These are phyloP conservation scores for Sander lucioperca DNA, from an alignment of 2,113 vertebrate species.

Conservation along the genomic window DNA sequence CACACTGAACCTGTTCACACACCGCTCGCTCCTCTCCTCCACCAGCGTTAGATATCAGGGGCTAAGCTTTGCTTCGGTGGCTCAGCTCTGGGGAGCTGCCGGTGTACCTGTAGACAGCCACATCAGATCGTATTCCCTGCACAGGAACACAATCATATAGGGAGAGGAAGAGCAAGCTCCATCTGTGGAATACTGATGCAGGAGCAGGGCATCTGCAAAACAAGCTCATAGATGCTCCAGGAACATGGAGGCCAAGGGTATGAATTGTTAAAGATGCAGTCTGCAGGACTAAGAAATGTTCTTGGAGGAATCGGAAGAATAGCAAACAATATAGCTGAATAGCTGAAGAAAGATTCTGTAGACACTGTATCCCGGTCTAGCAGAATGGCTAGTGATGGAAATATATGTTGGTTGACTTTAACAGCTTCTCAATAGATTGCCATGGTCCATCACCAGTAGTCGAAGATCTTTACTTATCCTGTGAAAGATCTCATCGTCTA, in stretches of 20 bases:
- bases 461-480: background rate
- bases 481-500: background rate
- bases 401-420: background rate
- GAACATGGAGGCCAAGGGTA: constrained; percentile 48
- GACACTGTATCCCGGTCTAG: background rate
- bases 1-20: background rate
- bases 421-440: background rate
- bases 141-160: constrained; percentile 71
- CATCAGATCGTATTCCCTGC: constrained; percentile 72
- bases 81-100: constrained; percentile 51
- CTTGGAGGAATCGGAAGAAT: constrained; percentile 25
- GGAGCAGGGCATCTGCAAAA: constrained; percentile 37
- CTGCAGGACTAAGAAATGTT: constrained; percentile 15
- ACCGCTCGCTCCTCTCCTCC: background rate
- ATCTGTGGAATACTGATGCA: constrained; percentile 73
- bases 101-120: constrained; percentile 67
- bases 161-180: constrained; percentile 22
- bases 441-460: background rate
- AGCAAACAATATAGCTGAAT: too few species aligned
- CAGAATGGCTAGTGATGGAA: background rate
- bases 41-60: constrained; percentile 18
- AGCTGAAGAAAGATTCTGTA: background rate
- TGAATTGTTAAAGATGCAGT: constrained; percentile 64
- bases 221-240: constrained; percentile 37
- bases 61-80: constrained; percentile 42